Conservation (phyloP, 2,797 vertebrate genomes). For the Chelmon rostratus region DNA sequence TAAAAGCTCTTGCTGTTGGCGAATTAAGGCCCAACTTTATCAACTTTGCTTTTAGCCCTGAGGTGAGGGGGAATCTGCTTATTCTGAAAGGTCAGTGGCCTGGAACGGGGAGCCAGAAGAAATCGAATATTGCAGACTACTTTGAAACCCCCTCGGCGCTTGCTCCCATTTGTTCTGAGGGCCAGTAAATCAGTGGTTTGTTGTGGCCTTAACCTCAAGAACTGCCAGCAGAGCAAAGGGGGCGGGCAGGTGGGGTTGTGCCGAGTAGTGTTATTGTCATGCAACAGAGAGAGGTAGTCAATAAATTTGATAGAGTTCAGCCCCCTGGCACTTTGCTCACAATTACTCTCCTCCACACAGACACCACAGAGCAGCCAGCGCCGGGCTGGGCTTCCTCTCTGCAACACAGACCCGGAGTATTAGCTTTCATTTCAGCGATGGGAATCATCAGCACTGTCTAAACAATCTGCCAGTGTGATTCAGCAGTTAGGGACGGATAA, state of each 20-base stretch:
- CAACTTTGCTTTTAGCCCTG: constrained; percentile 67
- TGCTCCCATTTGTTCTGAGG: constrained; percentile 76
- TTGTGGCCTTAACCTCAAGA: constrained; percentile 77
- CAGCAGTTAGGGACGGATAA: constrained; percentile 43
- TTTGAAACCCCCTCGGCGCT: constrained; percentile 69
- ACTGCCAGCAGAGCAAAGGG: constrained; percentile 69
- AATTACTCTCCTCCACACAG: constrained; percentile 59
- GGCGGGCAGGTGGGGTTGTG: constrained; percentile 57
- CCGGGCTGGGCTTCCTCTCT: constrained; percentile 16
- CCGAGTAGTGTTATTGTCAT: constrained; percentile 69
- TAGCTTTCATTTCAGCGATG: constrained; percentile 36
- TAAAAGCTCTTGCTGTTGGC: constrained; percentile 56
- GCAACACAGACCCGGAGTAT: constrained; percentile 25
- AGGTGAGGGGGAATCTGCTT: constrained; percentile 74
- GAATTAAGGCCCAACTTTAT: constrained; percentile 51
- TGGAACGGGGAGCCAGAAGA: constrained; percentile 68
- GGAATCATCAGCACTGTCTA: constrained; percentile 36
- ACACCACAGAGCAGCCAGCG: constrained; percentile 23
- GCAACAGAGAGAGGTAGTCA: constrained; percentile 63
- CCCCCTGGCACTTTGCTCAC: constrained; percentile 68
- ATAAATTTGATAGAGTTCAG: constrained; percentile 77
- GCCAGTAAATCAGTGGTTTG: constrained; percentile 76
- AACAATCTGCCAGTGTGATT: constrained; percentile 33
- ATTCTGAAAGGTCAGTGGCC: constrained; percentile 77
- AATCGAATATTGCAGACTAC: constrained; percentile 76